Evolutionary conservation across 2,888 invertebrate species (phyloP).

Genomic region (Sericinus montela): DNA sequence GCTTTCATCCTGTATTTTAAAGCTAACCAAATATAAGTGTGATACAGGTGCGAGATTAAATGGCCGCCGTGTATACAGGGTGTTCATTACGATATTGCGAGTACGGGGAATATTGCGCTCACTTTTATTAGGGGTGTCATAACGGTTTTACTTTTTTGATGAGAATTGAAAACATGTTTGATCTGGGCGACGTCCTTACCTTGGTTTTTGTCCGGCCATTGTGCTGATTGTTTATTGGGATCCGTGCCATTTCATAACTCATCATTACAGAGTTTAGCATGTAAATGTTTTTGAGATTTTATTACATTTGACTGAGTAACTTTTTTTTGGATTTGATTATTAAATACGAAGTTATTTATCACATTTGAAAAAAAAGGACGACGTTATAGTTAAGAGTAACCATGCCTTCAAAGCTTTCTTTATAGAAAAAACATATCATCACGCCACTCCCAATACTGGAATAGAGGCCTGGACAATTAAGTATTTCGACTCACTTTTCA

Average conservation of each 20-base stretch:
- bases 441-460: too few species aligned
- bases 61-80: slow-evolving; percentile 72
- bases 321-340: too few species aligned
- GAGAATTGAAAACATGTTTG: slow-evolving; percentile 76
- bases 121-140: slow-evolving; percentile 72
- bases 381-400: too few species aligned
- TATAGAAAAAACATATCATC: too few species aligned
- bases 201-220: slow-evolving; percentile 27
- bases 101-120: slow-evolving; percentile 65
- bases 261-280: not conserved
- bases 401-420: too few species aligned
- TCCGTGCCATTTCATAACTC: slow-evolving; percentile 6
- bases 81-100: slow-evolving; percentile 78
- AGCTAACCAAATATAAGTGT: slow-evolving; percentile 44
- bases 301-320: too few species aligned
- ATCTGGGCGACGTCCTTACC: slow-evolving; percentile 39
- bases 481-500: too few species aligned
- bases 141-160: slow-evolving; percentile 72
- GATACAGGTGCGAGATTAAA: slow-evolving; percentile 79
- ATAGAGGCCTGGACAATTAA: too few species aligned
- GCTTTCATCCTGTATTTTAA: slow-evolving; percentile 21
- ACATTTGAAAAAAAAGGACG: too few species aligned
- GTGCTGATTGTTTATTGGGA: slow-evolving; percentile 51
- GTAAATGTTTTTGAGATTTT: too few species aligned
- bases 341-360: too few species aligned